Base-by-base conservation (phyloP, 1,140 invertebrate species). In the Lepeophtheirus salmonis region DNA sequence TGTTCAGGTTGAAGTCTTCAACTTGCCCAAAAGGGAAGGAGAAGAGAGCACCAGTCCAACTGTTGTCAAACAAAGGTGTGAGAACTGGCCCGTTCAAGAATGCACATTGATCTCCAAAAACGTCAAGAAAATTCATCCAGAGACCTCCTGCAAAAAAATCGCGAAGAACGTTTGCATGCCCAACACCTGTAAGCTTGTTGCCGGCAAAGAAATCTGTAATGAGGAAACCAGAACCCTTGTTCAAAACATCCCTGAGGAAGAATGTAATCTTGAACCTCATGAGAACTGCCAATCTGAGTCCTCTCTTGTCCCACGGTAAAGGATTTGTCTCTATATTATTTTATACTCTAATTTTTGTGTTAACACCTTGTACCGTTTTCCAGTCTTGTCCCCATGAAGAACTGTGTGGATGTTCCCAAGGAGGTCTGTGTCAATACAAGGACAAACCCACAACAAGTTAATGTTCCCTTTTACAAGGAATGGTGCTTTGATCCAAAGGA, bases 61-160 rank as follows among this genome's bases (percentile, higher is more conserved):
- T n/a, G n/a, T n/a, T n/a, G 52, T 54, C n/a, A 22, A 54, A n/a
- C 14, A 57, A 57, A 57, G 21, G 12, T 57, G 55, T 23, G 55
- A 57, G n/a, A 24, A 57, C n/a, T 57, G 55, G 55, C 55, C 55
- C 1, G 55, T 57, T 2, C 55, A 57, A 41, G 26, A 57, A 57
- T 57, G 55, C 16, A 57, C 55, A 16, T 24, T 57, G 3, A 21
- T 25, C 14, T 25, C 14, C 21, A 57, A 30, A 23, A 57, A 13
- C n/a, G 55, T 57, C 2, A 57, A 14, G 2, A 57, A 57, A 23
- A 16, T 41, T 2, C 22, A 57, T 41, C 55, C 55, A 12, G 55
- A 57, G 3, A 57, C 55, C 4, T 16, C 22, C 16, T 57, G 55
- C 21, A 20, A 23, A 16, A 57, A 57, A 21, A 25, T 26, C 26